phyloP scores from a whole-genome alignment of 2,113 vertebrate species.

The cattle (Bos taurus) region DNA sequence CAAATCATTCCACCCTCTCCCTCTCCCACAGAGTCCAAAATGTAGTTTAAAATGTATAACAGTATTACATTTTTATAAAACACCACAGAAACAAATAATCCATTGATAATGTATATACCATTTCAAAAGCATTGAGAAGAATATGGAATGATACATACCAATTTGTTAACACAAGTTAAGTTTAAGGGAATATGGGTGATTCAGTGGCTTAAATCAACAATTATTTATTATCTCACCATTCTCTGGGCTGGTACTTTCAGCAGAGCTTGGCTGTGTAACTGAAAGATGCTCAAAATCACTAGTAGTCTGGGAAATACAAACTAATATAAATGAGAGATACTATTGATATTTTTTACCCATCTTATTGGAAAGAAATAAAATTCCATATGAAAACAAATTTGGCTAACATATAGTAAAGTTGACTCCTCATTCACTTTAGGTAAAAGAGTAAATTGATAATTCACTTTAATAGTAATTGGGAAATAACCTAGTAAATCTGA shows the following conservation, averaged over 20 bases:
- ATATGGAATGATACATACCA: not conserved
- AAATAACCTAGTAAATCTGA: not conserved
- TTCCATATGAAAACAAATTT: not conserved
- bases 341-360: not conserved
- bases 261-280: not conserved
- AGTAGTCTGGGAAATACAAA: not conserved
- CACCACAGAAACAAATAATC: not conserved
- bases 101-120: not conserved
- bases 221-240: not conserved
- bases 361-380: not conserved
- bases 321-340: not conserved
- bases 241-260: not conserved
- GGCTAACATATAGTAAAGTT: not conserved
- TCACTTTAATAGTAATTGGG: not conserved
- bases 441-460: not conserved
- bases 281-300: not conserved
- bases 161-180: not conserved
- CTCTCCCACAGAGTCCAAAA: not conserved
- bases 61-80: not conserved
- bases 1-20: too few relatives aligned
- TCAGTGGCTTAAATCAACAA: not conserved
- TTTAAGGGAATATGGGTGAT: not conserved
- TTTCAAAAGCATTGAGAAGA: not conserved
- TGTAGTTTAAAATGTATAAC: not conserved
- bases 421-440: not conserved